phyloP scores from a whole-genome alignment of 2,113 vertebrate species.

The Melanerpes formicivorus region DNA sequence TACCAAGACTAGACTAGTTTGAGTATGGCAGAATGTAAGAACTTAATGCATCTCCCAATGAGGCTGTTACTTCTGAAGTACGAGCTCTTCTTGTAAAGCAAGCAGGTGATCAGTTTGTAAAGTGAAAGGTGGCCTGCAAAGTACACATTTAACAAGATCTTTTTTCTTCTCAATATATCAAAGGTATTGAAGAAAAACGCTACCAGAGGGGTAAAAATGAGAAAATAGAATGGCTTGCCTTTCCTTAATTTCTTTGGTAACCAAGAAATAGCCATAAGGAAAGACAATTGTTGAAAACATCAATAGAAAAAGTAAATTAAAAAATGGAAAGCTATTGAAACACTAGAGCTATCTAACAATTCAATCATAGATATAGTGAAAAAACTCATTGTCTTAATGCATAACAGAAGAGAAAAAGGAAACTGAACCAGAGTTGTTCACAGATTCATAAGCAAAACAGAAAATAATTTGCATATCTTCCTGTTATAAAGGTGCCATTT shows the following conservation, averaged over 20 bases:
- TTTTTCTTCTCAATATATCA: background rate
- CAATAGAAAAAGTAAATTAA: background rate
- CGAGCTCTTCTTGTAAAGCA: background rate
- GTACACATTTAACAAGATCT: background rate
- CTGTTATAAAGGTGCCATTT: background rate
- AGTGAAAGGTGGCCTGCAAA: background rate
- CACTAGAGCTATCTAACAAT: background rate
- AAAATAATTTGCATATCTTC: background rate
- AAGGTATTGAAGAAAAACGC: background rate
- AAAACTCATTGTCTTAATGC: background rate
- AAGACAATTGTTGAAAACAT: background rate
- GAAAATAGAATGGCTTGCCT: background rate
- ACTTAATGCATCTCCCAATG: constrained; percentile 23
- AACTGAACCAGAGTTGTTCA: background rate
- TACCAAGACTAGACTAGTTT: background rate
- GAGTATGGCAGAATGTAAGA: constrained; percentile 4
- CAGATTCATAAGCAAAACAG: background rate
- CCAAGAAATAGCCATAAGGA: background rate
- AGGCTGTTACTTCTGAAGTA: background rate
- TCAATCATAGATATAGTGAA: background rate
- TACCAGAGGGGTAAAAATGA: background rate
- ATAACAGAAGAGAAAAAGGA: background rate
- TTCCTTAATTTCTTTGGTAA: background rate
- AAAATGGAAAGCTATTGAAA: background rate
- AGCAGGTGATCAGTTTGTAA: background rate